Base-by-base conservation (phyloP, 2,888 invertebrate species). In the Drosophila mimetica region DNA sequence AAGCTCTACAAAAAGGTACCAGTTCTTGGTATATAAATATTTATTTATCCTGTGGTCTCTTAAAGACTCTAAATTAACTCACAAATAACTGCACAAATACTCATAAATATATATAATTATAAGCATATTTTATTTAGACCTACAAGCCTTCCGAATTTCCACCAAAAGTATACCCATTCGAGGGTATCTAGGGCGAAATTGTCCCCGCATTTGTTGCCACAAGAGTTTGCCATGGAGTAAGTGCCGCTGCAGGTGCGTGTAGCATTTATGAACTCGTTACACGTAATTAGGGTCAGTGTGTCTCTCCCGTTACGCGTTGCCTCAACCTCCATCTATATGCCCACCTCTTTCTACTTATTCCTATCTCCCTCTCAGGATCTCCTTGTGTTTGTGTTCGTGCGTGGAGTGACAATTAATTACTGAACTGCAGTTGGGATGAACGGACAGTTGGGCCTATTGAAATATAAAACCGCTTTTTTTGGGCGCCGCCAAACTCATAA, bases 221-320 rank as follows among this genome's bases (percentile, higher is more conserved):
- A 36, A 30, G 58, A 41, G 25, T 32, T 28, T 25, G 46, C 22
- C 25, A 1, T 3, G 11, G 30, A 16, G 60, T 48, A 42, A 28
- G 55, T 34, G 60, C 34, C 30, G 58, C 51, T 64, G 84, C 81
- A 86, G 78, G 76, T 86, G 81, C 74, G 81, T 85, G 77, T 67
- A 71, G 80, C 74, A 76, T 83, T 83, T 86, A 82, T 87, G 86
- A 82, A 87, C 82, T 82, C 87, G 87, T 82, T 82, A 87, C 82
- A 82, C 73, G 82, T 87, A 82, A 82, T 82, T 83, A 83, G 86
- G 82, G 82, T 87, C 88, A 82, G 58, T 55, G 41, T 53, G 61
- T 59, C 70, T 58, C 51, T 39, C 28, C 53, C 30, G 52, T 46
- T 66, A 34, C 52, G 65, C 52, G 37, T 52, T 57, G 46, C 52